phyloP scores from a whole-genome alignment of 1,140 invertebrate species.

The Papilio machaon region DNA sequence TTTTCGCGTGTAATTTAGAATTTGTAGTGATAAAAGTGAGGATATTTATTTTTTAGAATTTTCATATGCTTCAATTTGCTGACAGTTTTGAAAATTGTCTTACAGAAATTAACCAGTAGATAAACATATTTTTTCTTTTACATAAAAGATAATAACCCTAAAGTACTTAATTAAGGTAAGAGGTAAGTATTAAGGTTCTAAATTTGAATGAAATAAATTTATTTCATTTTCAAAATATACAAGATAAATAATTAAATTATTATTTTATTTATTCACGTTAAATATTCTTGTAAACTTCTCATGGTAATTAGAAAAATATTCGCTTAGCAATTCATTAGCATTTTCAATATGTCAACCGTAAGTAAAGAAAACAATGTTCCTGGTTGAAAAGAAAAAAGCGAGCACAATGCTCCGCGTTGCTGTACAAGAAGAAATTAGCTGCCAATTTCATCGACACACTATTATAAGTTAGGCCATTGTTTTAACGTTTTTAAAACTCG shows the following conservation, averaged over 20 bases:
- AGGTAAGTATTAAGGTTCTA: too few relatives aligned
- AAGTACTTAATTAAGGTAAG: too few relatives aligned
- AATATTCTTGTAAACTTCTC: not conserved
- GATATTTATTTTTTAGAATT: not conserved
- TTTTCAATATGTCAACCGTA: conserved; percentile 10
- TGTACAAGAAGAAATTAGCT: conserved; percentile 38
- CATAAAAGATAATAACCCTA: too few relatives aligned
- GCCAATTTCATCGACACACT: conserved; percentile 39
- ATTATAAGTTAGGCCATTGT: conserved; percentile 38
- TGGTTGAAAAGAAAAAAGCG: conserved; percentile 20
- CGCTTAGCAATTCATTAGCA: not conserved
- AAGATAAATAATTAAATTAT: too few relatives aligned
- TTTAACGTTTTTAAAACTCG: conserved; percentile 36
- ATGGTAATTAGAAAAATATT: not conserved
- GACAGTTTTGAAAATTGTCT: too few relatives aligned
- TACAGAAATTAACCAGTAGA: too few relatives aligned
- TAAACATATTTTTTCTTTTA: too few relatives aligned
- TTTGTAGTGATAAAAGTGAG: conserved; percentile 6
- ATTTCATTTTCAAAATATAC: too few relatives aligned
- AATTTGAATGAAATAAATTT: too few relatives aligned
- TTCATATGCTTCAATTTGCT: too few relatives aligned
- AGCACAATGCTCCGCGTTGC: conserved; percentile 29
- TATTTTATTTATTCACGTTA: not conserved
- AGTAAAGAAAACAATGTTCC: conserved; percentile 5
- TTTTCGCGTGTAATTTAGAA: not conserved